These are phyloP conservation scores for Centropristis striata DNA, from an alignment of 2,113 vertebrate species.

Conservation along the genomic window DNA sequence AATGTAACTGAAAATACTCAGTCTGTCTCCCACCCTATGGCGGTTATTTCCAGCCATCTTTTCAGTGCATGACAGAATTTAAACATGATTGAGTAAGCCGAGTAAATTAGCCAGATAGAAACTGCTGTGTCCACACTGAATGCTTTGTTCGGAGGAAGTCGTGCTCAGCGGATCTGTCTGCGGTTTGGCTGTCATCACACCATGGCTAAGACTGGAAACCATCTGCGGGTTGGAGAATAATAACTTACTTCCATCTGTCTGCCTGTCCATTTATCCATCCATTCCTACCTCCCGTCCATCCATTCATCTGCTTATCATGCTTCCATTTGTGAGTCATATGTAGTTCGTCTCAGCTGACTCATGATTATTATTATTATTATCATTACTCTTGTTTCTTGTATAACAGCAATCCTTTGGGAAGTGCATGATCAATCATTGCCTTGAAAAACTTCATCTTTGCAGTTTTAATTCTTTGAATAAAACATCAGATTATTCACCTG, in stretches of 20 bases:
- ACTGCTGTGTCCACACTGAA: slow-evolving; percentile 51
- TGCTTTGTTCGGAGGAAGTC: slow-evolving; percentile 51
- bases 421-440: background rate
- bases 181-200: slow-evolving; percentile 48
- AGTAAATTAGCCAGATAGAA: slow-evolving; percentile 58
- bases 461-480: slow-evolving; percentile 23
- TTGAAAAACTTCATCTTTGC: background rate
- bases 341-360: slow-evolving; percentile 13
- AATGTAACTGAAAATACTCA: slow-evolving; percentile 41
- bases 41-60: slow-evolving; percentile 16
- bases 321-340: slow-evolving; percentile 27
- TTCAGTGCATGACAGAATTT: slow-evolving; percentile 36
- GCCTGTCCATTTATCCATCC: slow-evolving; percentile 34
- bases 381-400: slow-evolving; percentile 15
- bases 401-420: background rate
- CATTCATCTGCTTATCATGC: slow-evolving; percentile 17
- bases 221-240: slow-evolving; percentile 62
- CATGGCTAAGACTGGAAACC: slow-evolving; percentile 43
- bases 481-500: slow-evolving; percentile 22
- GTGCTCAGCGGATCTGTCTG: slow-evolving; percentile 59
- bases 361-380: background rate
- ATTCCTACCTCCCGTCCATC: slow-evolving; percentile 10
- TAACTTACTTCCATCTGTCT: slow-evolving; percentile 60
- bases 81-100: slow-evolving; percentile 57
- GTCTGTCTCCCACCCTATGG: background rate